Base-by-base conservation (phyloP, 2,888 invertebrate genomes). In the Pyrocoelia pectoralis region DNA sequence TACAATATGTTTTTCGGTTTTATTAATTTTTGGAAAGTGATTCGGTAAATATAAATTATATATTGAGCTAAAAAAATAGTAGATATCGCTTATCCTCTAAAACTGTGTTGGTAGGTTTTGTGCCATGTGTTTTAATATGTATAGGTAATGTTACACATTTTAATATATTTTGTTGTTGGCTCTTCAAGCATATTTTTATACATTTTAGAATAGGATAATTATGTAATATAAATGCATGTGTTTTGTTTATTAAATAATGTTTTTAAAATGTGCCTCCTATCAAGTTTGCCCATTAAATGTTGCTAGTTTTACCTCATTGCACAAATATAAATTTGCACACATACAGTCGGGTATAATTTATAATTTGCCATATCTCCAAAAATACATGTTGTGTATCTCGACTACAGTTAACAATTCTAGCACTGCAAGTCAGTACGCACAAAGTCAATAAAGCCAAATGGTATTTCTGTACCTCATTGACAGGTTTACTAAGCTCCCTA, bases 151-250 rank as follows among this genome's bases (percentile, higher is more conserved):
- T 24, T 24, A 24, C 24, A 24, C 24, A 24, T 40, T 40, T n/a
- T 40, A 40, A 40, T 15, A 43, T 43, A 43, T 12, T 43, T 43
- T 43, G 41, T 43, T 43, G 41, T 43, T 43, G 10, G 41, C 41
- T 43, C 41, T 13, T 13, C 13, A 13, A 43, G 41, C 13, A 8
- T 15, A 43, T 43, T 43, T 43, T 43, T 43, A 43, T 43, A 43
- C 13, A 43, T 43, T 13, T 43, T 43, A 43, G 41, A 43, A 14
- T 43, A 43, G 41, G 1, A 15, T 12, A n/a, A n/a, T n/a, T n/a
- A 8, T 43, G 41, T 43, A 15, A 15, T 15, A 43, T 43, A 15
- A 43, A 43, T 40, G 40, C 40, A 40, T 8, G n/a, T 40, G 40
- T 40, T 28, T 40, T n/a, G 10, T 13, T 43, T 13, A 13, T 43